Base-by-base conservation (phyloP, 1,140 invertebrate species). In the Diuraphis noxia region DNA sequence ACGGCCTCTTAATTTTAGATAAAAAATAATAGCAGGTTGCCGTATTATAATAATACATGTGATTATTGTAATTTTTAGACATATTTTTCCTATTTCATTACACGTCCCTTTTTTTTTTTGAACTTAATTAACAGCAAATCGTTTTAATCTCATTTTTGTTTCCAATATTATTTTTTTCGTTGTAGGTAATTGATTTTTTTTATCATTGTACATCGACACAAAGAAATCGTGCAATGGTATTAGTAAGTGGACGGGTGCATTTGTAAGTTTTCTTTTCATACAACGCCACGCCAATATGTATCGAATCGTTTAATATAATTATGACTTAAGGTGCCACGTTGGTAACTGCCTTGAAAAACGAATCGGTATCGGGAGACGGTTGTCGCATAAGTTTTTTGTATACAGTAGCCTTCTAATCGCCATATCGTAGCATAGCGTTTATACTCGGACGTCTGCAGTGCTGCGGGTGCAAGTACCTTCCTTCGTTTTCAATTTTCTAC, bases 221-320 rank as follows among this genome's bases (percentile, higher is more conserved):
- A 52, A 86, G 85, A 46, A 38, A 86, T 52, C 10, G 23, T 4
- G 13, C 19, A 41, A 9, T 36, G 10, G 34, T 38, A 86, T 52
- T 86, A 52, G 9, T 52, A 52, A 52, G 43, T 86, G 85, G 3
- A 86, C 19, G 10, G 49, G 25, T 56, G 52, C 49, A 88, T 88
- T 88, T 88, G 10, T 88, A 88, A 38, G 86, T 88, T 88, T 88
- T 88, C 86, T 40, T 63, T 36, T 63, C 52, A 30, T 56, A 88
- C 30, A 40, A n/a, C 36, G 49, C 34, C n/a, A 86, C 41, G n/a
- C 34, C 36, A 43, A 21, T n/a, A 6, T 40, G 7, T 49, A n/a
- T n/a, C 30, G 13, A 10, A 72, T n/a, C 56, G n/a, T 72, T n/a
- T n/a, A 88, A 88, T 88, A 38, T 56, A 25, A 63, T 88, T 88